These are phyloP conservation scores for Muschampia plurimacula DNA, from an alignment of 2,888 invertebrate genomes.

Conservation along the genomic window DNA sequence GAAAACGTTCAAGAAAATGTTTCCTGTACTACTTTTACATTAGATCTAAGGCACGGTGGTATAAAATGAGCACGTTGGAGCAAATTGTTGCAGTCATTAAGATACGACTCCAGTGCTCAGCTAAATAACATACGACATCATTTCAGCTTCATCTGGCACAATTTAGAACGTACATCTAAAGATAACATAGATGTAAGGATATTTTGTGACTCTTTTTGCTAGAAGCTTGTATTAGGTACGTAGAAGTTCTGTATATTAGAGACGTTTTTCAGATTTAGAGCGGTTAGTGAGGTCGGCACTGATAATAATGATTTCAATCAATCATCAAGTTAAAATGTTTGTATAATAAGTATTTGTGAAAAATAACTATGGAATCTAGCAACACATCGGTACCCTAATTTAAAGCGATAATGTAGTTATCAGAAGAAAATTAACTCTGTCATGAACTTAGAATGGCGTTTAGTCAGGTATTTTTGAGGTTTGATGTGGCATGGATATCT, in stretches of 20 bases:
- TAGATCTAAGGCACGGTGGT: neutral
- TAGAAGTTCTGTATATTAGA: neutral
- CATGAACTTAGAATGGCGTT: no score
- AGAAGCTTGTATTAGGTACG: neutral
- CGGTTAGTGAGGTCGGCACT: neutral
- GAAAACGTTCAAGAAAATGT: neutral
- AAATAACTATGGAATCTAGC: no score
- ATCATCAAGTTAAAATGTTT: no score
- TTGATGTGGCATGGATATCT: no score
- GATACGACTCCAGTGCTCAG: slow-evolving; percentile 26
- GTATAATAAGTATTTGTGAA: no score
- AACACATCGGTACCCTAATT: no score
- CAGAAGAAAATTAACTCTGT: no score
- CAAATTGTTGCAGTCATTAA: slow-evolving; percentile 33
- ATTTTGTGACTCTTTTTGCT: slow-evolving; percentile 7
- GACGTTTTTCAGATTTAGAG: neutral
- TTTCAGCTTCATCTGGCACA: slow-evolving; percentile 27
- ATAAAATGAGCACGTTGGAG: slow-evolving; percentile 24
- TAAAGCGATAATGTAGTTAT: no score
- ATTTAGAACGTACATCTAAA: slow-evolving; percentile 23
- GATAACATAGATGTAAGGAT: neutral
- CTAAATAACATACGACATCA: slow-evolving; percentile 27
- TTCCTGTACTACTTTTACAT: neutral
- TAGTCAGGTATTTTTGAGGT: no score
- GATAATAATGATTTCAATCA: no score